Conservation (phyloP, 2,113 vertebrate genomes). For the Sterrhoptilus dennistouni region DNA sequence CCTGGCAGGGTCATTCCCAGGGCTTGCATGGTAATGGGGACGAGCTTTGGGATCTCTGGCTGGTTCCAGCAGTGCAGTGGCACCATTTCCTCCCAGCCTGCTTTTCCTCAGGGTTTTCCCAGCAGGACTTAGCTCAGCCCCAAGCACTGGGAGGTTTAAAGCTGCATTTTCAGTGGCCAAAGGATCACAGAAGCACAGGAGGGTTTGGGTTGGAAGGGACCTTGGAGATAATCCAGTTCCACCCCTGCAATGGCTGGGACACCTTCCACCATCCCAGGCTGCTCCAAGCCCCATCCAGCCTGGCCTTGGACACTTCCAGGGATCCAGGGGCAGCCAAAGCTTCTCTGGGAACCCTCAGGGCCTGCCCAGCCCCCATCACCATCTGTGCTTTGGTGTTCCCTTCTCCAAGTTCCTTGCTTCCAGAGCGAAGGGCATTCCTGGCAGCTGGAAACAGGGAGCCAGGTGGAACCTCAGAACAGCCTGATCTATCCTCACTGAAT, state of each 20-base stretch:
- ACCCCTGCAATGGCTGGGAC: neutral
- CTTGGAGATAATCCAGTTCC: neutral
- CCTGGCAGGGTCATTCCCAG: neutral
- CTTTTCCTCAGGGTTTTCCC: neutral
- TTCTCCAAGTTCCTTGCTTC: neutral
- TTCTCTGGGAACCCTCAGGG: neutral
- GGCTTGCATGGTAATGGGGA: neutral
- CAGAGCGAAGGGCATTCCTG: neutral
- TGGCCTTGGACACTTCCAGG: neutral
- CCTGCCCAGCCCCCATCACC: neutral
- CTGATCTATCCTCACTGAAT: neutral
- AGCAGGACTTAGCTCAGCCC: neutral
- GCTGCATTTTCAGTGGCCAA: neutral
- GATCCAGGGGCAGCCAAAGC: neutral
- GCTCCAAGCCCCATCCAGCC: fast-evolving
- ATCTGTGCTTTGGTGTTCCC: neutral
- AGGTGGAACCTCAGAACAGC: neutral
- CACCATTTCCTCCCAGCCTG: neutral
- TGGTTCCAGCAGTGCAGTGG: neutral
- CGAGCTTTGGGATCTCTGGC: neutral
- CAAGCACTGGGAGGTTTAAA: neutral
- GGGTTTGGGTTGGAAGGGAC: neutral
- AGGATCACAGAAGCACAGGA: neutral
- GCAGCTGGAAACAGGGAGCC: neutral
- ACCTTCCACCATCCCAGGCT: fast-evolving